phyloP scores from a whole-genome alignment of 1,140 invertebrate species.

The Mylabris phalerata region DNA sequence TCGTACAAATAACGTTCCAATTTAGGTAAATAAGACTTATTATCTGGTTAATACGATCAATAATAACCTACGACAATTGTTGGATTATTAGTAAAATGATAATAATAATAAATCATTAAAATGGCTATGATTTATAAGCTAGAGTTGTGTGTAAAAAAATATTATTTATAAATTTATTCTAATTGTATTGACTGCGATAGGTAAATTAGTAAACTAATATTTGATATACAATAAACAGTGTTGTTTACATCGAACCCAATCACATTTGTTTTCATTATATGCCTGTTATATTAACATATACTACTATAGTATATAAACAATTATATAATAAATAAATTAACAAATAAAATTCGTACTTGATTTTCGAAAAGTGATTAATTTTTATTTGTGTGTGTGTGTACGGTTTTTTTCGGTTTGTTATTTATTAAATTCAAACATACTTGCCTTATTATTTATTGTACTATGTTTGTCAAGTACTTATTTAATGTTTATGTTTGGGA shows the following conservation, averaged over 20 bases:
- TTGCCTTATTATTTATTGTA: conserved; percentile 22
- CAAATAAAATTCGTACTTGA: not conserved
- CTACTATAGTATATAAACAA: not conserved
- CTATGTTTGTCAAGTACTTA: conserved; percentile 25
- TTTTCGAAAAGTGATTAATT: no score
- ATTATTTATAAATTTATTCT: conserved; percentile 25
- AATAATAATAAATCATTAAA: conserved; percentile 56
- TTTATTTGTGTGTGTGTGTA: not conserved
- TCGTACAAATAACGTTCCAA: no score
- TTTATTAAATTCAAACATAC: no score
- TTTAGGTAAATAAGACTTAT: no score
- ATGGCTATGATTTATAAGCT: conserved; percentile 53
- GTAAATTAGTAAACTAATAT: conserved; percentile 33
- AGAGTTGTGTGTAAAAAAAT: conserved; percentile 50
- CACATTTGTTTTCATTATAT: conserved; percentile 15
- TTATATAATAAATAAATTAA: conserved; percentile 11
- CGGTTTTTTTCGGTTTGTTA: not conserved
- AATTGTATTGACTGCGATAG: conserved; percentile 28
- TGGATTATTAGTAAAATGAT: conserved; percentile 46
- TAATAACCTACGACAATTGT: conserved; percentile 49
- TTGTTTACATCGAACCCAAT: conserved; percentile 33
- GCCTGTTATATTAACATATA: not conserved
- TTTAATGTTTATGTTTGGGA: conserved; percentile 27
- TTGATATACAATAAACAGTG: conserved; percentile 26
- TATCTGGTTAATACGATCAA: no score